phyloP scores from a whole-genome alignment of 2,888 invertebrate genomes.

The Eupithecia exiguata region DNA sequence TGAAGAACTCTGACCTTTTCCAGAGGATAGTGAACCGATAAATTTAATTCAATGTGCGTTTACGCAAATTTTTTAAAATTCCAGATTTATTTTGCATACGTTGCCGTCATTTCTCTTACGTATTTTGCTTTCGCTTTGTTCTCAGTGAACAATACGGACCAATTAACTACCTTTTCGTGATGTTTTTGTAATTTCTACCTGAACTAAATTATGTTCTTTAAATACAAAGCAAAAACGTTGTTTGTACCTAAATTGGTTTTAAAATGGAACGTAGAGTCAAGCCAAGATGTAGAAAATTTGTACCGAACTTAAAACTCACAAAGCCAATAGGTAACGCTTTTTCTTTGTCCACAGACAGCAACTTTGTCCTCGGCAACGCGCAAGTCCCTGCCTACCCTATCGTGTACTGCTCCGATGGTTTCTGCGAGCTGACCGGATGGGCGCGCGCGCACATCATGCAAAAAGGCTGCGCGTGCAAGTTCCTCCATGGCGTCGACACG shows the following conservation, averaged over 20 bases:
- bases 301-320: background rate
- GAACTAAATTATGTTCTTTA: background rate
- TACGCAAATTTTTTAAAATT: background rate
- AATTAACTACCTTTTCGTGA: background rate
- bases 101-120: background rate
- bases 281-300: background rate
- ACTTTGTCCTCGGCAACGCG: conserved; percentile 97
- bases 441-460: conserved; percentile 98
- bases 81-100: background rate
- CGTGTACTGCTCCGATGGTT: conserved; percentile 98
- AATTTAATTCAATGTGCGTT: background rate
- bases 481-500: conserved; percentile 96
- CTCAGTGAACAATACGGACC: background rate
- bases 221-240: background rate
- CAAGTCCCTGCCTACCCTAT: conserved; percentile 96
- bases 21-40: background rate
- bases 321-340: conserved; percentile 10
- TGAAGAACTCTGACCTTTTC: conserved; percentile 11
- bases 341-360: conserved; percentile 89
- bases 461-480: conserved; percentile 97
- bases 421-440: conserved; percentile 97
- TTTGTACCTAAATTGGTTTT: background rate
- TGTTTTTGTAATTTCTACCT: background rate
- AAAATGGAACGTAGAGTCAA: background rate
- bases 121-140: conserved; percentile 6